phyloP scores from a whole-genome alignment of 2,888 invertebrate genomes.

The Chrysina gloriosa region DNA sequence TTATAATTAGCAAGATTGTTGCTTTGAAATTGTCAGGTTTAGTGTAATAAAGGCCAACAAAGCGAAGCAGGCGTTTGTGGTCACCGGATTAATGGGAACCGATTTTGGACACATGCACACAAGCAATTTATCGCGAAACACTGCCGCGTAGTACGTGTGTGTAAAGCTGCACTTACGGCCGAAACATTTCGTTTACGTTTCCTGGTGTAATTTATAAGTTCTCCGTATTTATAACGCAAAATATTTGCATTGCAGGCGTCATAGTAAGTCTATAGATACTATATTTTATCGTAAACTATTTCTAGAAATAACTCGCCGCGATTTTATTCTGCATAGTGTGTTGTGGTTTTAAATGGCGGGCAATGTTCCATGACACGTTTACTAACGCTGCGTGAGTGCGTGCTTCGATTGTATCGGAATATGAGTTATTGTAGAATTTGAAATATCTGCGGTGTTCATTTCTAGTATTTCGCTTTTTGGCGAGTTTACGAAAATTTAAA shows the following conservation, averaged over 20 bases:
- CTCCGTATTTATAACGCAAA: slow-evolving; percentile 5
- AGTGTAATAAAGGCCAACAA: slow-evolving; percentile 1
- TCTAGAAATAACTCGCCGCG: slow-evolving; percentile 4
- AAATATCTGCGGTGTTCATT: neutral
- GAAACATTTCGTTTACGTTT: slow-evolving; percentile 3
- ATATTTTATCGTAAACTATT: slow-evolving; percentile 7
- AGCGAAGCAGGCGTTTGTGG: neutral
- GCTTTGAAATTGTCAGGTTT: neutral
- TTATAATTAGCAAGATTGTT: too few relatives aligned
- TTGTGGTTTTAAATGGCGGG: slow-evolving; percentile 4
- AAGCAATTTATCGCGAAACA: neutral
- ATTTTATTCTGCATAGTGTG: slow-evolving; percentile 12
- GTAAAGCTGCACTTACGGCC: neutral
- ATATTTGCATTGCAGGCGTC: slow-evolving; percentile 10
- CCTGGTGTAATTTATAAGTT: slow-evolving; percentile 7
- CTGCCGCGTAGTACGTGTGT: too few relatives aligned
- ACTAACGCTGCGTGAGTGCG: neutral
- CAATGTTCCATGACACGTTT: slow-evolving; percentile 10
- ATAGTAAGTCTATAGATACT: slow-evolving; percentile 4
- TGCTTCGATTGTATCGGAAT: neutral
- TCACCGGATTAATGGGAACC: slow-evolving; percentile 12
- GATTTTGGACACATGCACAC: slow-evolving; percentile 4
- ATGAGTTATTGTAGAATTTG: neutral
- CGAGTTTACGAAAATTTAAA: too few relatives aligned
- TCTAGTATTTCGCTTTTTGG: neutral